Evolutionary conservation across 2,888 invertebrate species (phyloP), one percentile per base, ranked within the genome.

Genomic region (Leucophenga montana): DNA sequence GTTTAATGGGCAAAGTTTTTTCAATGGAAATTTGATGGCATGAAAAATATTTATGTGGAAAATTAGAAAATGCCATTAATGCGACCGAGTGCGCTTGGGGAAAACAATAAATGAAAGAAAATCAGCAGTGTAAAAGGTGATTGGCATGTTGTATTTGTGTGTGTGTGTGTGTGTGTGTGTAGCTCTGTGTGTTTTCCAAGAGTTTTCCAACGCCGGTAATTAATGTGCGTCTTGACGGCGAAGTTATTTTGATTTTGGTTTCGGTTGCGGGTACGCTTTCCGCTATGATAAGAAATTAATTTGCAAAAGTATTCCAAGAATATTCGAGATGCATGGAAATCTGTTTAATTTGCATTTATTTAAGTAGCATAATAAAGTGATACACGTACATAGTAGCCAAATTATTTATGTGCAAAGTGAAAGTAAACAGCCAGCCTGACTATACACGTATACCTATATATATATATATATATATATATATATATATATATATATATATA

Each of bases 1-100:
- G 79, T 73, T 77, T 83, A 81, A 84, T 81, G 81, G 73, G 71
- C 75, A 76, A 78, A 83, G n/a, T n/a, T n/a, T n/a, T n/a, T n/a
- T n/a, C n/a, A n/a, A n/a, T n/a, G n/a, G n/a, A n/a, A n/a, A n/a
- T n/a, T n/a, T n/a, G n/a, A 74, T 71, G 71, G 71, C 22, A 16
- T 53, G 31, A 71, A 71, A 80, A 82, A 80, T 84, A 83, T 80
- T 84, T 80, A n/a, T n/a, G 79, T 67, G 69, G 67, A 48, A 74
- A 78, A 80, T 80, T 76, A 78, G 68, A 68, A 78, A 73, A 73
- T 71, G 64, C 46, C 69, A 14, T 13, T n/a, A 16, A 33, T 20
- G 59, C 46, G 66, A 14, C 53, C 64, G 78, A 71, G 74, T 78
- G 16, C 18, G 9, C 67, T 22, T 20, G 18, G 22, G 8, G 16